Percentiles rank a stretch among this genome's conserved stretches.
Evolutionary conservation across 2,797 vertebrate genomes (phyloP).

Genomic region (Loriculus beryllinus): DNA sequence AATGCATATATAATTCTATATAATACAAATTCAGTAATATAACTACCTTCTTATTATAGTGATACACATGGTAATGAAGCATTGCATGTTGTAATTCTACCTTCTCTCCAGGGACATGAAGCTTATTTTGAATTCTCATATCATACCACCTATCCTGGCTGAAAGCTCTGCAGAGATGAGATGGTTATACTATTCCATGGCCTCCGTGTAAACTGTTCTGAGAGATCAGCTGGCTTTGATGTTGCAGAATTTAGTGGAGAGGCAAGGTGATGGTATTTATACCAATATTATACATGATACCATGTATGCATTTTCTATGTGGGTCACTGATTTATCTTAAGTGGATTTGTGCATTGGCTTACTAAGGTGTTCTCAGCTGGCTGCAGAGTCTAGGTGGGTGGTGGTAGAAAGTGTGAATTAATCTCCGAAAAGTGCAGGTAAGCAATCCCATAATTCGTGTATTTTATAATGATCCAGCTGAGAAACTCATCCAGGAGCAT

Average conservation of each 20-base stretch:
- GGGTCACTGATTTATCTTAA: background rate
- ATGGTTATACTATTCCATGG: background rate
- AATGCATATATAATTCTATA: background rate
- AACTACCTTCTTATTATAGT: slow-evolving; percentile 32
- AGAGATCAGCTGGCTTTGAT: slow-evolving; percentile 30
- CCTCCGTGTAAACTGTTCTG: background rate
- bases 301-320: background rate
- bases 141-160: background rate
- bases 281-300: background rate
- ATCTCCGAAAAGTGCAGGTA: slow-evolving; percentile 54
- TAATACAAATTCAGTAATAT: background rate
- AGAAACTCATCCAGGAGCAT: slow-evolving; percentile 52
- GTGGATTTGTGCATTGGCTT: background rate
- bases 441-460: slow-evolving; percentile 48
- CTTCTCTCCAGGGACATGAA: background rate
- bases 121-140: slow-evolving; percentile 4
- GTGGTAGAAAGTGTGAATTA: background rate
- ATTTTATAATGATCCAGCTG: slow-evolving; percentile 41
- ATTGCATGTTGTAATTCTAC: slow-evolving; percentile 10
- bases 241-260: background rate
- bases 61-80: slow-evolving; percentile 54
- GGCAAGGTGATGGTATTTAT: slow-evolving; percentile 3
- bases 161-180: background rate
- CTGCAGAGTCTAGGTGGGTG: background rate
- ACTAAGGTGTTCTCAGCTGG: background rate